Conservation (phyloP, 1,140 invertebrate genomes). For the Coelopa frigida region DNA sequence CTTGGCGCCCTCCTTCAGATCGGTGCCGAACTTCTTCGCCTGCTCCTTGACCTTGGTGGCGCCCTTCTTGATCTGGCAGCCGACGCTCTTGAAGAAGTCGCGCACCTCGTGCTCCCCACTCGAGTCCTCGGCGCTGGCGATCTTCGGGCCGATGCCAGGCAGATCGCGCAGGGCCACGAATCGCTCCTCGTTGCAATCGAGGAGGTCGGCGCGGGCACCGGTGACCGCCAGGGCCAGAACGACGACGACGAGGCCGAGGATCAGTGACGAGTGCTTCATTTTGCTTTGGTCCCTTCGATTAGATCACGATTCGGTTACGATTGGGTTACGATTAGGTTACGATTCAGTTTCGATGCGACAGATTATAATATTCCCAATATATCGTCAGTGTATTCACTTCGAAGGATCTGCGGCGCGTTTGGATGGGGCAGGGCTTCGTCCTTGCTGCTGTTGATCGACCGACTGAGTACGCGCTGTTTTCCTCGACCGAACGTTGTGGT, state of each 20-base stretch:
- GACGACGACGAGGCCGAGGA: not conserved
- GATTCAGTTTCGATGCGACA: too few species aligned
- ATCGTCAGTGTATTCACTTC: too few species aligned
- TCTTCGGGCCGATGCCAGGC: conserved; percentile 18
- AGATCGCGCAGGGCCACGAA: conserved; percentile 14
- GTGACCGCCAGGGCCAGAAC: conserved; percentile 9
- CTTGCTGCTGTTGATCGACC: too few species aligned
- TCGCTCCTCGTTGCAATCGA: conserved; percentile 33
- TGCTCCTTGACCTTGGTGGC: conserved; percentile 29
- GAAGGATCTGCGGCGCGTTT: too few species aligned
- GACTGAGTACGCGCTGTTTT: too few species aligned
- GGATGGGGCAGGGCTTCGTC: too few species aligned
- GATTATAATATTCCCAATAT: too few species aligned
- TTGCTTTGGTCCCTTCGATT: not conserved
- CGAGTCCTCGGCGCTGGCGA: conserved; percentile 15
- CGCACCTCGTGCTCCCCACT: conserved; percentile 32
- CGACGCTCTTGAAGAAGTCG: conserved; percentile 35
- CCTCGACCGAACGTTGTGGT: too few species aligned
- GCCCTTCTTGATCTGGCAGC: conserved; percentile 35
- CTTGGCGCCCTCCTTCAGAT: conserved; percentile 32
- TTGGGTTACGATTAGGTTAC: too few species aligned
- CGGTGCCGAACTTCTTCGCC: conserved; percentile 27
- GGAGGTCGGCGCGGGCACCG: conserved; percentile 19
- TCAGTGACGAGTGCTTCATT: conserved; percentile 13
- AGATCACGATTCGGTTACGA: too few species aligned